Evolutionary conservation across 2,888 invertebrate genomes (phyloP), one percentile per base, ranked within the genome.

Genomic region (Zaprionus lineosus): DNA sequence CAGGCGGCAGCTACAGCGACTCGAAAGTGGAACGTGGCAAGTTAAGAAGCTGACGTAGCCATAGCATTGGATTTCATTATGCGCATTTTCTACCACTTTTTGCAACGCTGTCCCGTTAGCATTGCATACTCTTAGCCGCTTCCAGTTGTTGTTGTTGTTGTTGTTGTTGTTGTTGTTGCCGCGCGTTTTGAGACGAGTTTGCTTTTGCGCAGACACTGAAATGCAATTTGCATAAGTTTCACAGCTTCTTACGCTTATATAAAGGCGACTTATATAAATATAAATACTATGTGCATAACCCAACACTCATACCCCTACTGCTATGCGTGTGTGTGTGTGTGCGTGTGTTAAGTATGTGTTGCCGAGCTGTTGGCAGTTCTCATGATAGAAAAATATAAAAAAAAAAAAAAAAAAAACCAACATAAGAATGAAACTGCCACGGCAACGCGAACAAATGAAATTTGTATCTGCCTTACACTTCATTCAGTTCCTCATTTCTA

Each of bases 211-310:
- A 79, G 78, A 76, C 74, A 84, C 77, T 82, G 82, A 73, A 86
- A 84, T 86, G 84, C 78, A 83, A 86, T 83, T 86, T 83, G 83
- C 86, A 83, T 86, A 86, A 86, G 82, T 83, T 86, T 86, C 84
- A 71, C 86, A 84, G 83, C 86, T 77, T 84, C 78, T 82, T 84
- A 77, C 72, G 67, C 60, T 74, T 82, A 70, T 72, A 82, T 74
- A 78, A 61, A 56, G 46, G 57, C 65, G 57, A 72, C 72, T 72
- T 72, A 79, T 75, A 84, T 84, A 79, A 84, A 79, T 79, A 79
- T 78, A 84, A 79, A 78, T 84, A 78, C 71, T 78, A 78, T 84
- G 84, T 78, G 84, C 74, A 77, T 77, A 77, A 64, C 82, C 84
- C 78, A 77, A 64, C 66, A 77, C 11, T 31, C 33, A 41, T 53